Percentiles rank a stretch among this genome's conserved stretches.
Evolutionary conservation across 1,140 invertebrate species (phyloP).

Genomic region (Ctenoplectra terminalis): DNA sequence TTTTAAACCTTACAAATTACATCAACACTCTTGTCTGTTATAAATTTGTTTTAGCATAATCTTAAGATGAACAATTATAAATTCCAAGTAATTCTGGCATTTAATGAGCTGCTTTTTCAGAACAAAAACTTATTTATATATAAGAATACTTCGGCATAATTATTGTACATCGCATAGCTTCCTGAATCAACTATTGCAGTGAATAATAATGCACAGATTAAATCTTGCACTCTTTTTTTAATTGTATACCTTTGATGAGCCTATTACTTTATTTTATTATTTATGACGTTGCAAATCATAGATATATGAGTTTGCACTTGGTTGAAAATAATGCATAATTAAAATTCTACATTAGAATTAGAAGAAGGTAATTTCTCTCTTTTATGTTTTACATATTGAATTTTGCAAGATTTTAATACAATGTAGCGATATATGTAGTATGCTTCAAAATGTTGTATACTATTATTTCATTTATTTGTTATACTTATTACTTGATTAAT

Average conservation of each 20-base stretch:
- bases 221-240: conserved; percentile 22
- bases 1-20: conserved; percentile 29
- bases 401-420: conserved; percentile 21
- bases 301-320: background rate
- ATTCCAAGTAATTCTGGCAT: conserved; percentile 45
- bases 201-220: conserved; percentile 26
- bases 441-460: conserved; percentile 50
- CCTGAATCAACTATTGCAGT: background rate
- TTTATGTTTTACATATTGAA: conserved; percentile 23
- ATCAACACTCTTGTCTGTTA: conserved; percentile 25
- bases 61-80: conserved; percentile 18
- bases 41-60: conserved; percentile 27
- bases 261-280: background rate
- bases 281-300: background rate
- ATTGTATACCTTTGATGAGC: conserved; percentile 21
- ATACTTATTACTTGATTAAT: conserved; percentile 28
- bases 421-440: conserved; percentile 13
- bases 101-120: conserved; percentile 10
- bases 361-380: background rate
- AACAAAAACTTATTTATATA: conserved; percentile 35
- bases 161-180: conserved; percentile 28
- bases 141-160: conserved; percentile 34
- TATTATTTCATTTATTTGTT: conserved; percentile 31
- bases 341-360: background rate
- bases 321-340: conserved; percentile 4